Evolutionary conservation across 2,113 vertebrate genomes (phyloP), one percentile per base, ranked within the genome.

Genomic region (Oceanites oceanicus): DNA sequence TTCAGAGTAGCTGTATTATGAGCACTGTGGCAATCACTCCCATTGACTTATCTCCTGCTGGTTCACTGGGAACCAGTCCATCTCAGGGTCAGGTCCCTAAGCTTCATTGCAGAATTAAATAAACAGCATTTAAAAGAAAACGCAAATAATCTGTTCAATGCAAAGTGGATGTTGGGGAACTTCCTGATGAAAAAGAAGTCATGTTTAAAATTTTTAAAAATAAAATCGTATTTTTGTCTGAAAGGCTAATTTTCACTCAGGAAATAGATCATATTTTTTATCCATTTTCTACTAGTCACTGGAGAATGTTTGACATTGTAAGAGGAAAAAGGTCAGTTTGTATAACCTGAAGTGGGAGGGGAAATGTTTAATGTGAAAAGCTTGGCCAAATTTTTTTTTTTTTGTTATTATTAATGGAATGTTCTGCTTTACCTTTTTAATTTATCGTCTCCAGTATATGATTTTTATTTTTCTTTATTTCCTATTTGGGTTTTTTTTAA

Each of bases 1-100:
- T 98, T 98, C 97, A 97, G 98, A 98, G 97, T 97, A 98, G 98
- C 98, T 98, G 97, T 98, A 98, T 98, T 98, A 98, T 94, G 98
- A 98, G 98, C 98, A 96, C 96, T 98, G 97, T 98, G 97, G 97
- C 97, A 98, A 97, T 98, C 79, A 55, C 97, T 98, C 94, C 94
- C 87, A 86, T 95, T 96, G 95, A 91, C 92, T 97, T 94, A 70
- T 80, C 80, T 96, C 92, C 96, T 87, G 95, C 94, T 96, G 96
- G 71, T 94, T 96, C 74, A 83, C 92, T 97, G 96, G 95, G 94
- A 97, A 92, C 71, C 84, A 81, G 86, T 97, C 95, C 92, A 95
- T 97, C 92, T 94, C n/a, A 0, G 91, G 91, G 94, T 97, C 95
- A 94, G 81, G 77, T 91, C 97, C 91, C 86, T 88, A 32, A 89